These are phyloP conservation scores for Schizaphis graminum DNA, from an alignment of 2,888 invertebrate species.

Conservation along the genomic window DNA sequence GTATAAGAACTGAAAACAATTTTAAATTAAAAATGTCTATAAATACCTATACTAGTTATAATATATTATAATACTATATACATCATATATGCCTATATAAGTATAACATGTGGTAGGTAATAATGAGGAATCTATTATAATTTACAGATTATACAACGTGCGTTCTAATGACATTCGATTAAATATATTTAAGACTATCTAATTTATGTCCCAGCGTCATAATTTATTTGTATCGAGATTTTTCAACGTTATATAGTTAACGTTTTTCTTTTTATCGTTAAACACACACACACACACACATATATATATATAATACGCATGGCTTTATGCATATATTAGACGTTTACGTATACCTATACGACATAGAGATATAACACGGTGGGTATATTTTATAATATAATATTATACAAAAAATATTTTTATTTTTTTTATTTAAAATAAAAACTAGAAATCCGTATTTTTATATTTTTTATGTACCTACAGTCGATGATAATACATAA, in stretches of 20 bases:
- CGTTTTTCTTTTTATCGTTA: constrained; percentile 36
- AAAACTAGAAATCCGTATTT: constrained; percentile 31
- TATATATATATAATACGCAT: background rate
- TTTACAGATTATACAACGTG: background rate
- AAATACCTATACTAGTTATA: too few relatives aligned
- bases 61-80: background rate
- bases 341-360: background rate
- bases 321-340: background rate
- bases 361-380: background rate
- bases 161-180: constrained; percentile 26
- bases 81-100: background rate
- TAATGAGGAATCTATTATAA: background rate
- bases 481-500: constrained; percentile 4
- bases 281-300: background rate
- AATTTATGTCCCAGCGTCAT: background rate
- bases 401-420: background rate
- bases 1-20: too few relatives aligned
- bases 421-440: constrained; percentile 39
- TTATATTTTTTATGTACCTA: background rate
- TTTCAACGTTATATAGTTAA: constrained; percentile 2
- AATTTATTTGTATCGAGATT: constrained; percentile 34
- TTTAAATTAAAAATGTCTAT: too few relatives aligned
- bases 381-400: background rate
- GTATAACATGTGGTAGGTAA: background rate
- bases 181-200: constrained; percentile 5